These are phyloP conservation scores for Ericerus pela DNA, from an alignment of 1,140 invertebrate species.

Conservation along the genomic window DNA sequence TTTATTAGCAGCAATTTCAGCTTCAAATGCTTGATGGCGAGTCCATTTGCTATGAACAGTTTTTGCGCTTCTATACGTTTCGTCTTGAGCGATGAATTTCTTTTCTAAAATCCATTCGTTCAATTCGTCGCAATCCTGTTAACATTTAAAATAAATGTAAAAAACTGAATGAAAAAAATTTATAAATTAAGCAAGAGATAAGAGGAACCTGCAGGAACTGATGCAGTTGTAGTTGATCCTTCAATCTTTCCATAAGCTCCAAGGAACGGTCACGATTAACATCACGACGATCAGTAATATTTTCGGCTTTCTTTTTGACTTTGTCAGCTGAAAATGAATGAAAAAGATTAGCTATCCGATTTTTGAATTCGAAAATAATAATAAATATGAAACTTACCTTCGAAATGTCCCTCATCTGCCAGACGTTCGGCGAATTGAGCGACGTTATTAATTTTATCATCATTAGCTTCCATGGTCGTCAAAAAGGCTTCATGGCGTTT, in stretches of 20 bases:
- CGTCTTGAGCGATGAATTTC: constrained; percentile 95
- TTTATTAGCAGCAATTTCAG: constrained; percentile 97
- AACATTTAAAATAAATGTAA: constrained; percentile 14
- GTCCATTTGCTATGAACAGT: constrained; percentile 99
- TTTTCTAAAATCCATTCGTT: constrained; percentile 99
- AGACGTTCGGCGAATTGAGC: constrained; percentile 82
- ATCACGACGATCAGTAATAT: constrained; percentile 74
- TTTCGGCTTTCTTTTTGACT: constrained; percentile 89
- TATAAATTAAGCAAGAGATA: not conserved
- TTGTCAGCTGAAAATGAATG: constrained; percentile 65
- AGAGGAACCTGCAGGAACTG: constrained; percentile 66
- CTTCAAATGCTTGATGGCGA: constrained; percentile 96
- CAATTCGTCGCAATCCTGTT: constrained; percentile 87
- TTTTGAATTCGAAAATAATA: not conserved
- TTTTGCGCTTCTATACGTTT: constrained; percentile 93
- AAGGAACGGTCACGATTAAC: constrained; percentile 81
- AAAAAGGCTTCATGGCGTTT: constrained; percentile 97
- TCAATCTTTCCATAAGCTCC: constrained; percentile 81
- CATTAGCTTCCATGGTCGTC: constrained; percentile 98
- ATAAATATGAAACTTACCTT: constrained; percentile 15
- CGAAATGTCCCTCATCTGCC: constrained; percentile 70
- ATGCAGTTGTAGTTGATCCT: constrained; percentile 85
- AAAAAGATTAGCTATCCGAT: not conserved
- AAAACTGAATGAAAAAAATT: not conserved
- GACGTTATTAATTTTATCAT: constrained; percentile 95